Conservation (phyloP, 2,888 invertebrate genomes). For the Eupithecia subumbrata region DNA sequence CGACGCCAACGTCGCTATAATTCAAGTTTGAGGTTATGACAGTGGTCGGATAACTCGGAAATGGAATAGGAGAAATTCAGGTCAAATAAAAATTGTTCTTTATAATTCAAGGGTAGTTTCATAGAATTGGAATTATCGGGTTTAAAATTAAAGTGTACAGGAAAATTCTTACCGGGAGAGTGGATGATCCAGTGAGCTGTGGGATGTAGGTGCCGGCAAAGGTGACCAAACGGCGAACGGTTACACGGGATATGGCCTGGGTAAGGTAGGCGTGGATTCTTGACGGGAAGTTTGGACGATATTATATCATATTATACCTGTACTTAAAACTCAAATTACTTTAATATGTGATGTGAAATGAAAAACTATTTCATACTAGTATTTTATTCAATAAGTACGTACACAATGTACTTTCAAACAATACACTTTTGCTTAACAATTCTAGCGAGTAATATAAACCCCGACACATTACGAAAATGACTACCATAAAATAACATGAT, state of each 20-base stretch:
- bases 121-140: constrained; percentile 60
- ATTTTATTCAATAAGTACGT: constrained; percentile 74
- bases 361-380: constrained; percentile 64
- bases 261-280: constrained; percentile 81
- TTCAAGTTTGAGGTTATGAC: constrained; percentile 17
- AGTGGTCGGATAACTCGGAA: constrained; percentile 53
- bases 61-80: constrained; percentile 54
- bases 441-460: constrained; percentile 80
- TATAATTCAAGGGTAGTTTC: constrained; percentile 29
- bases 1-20: not conserved
- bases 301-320: constrained; percentile 61
- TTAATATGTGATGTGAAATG: constrained; percentile 45
- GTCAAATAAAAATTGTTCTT: constrained; percentile 40
- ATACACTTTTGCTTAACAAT: constrained; percentile 80
- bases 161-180: constrained; percentile 81
- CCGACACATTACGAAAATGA: constrained; percentile 75
- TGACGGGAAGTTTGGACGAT: constrained; percentile 70
- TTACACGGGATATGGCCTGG: constrained; percentile 79
- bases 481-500: constrained; percentile 79
- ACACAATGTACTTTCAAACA: constrained; percentile 61
- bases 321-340: constrained; percentile 52
- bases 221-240: constrained; percentile 66
- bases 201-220: constrained; percentile 80
- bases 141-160: constrained; percentile 75
- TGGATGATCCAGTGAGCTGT: constrained; percentile 81